phyloP scores from a whole-genome alignment of 2,888 invertebrate species.

The Leptopterna dolabrata region DNA sequence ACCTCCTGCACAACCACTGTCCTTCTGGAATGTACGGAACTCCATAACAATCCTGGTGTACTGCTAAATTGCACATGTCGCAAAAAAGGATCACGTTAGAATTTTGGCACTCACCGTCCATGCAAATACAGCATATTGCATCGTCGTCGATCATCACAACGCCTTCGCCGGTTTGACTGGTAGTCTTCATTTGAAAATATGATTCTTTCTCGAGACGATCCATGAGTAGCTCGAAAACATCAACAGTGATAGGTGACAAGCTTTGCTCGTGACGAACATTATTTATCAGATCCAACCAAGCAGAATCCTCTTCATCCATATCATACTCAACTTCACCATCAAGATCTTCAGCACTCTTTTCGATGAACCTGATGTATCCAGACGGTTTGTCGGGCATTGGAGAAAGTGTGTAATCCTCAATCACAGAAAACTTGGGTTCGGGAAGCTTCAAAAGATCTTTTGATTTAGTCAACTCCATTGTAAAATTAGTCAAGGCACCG shows the following conservation, averaged over 20 bases:
- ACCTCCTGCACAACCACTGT: slow-evolving; percentile 96
- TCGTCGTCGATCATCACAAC: slow-evolving; percentile 93
- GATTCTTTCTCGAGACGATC: slow-evolving; percentile 98
- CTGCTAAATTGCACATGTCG: slow-evolving; percentile 99
- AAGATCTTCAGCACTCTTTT: slow-evolving; percentile 92
- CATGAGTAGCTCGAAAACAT: slow-evolving; percentile 95
- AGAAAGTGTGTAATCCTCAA: slow-evolving; percentile 82
- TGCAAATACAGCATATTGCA: slow-evolving; percentile 98
- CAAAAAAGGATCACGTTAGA: slow-evolving; percentile 98
- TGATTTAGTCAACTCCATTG: slow-evolving; percentile 42
- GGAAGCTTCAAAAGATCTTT: slow-evolving; percentile 73
- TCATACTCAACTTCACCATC: slow-evolving; percentile 96
- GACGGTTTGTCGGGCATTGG: slow-evolving; percentile 84
- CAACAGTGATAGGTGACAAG: slow-evolving; percentile 82
- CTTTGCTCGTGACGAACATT: slow-evolving; percentile 80
- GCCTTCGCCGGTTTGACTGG: slow-evolving; percentile 68
- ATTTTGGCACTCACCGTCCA: slow-evolving; percentile 98
- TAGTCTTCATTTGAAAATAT: slow-evolving; percentile 80
- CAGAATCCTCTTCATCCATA: slow-evolving; percentile 97
- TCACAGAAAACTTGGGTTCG: slow-evolving; percentile 76
- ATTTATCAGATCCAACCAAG: slow-evolving; percentile 92
- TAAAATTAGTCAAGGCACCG: slow-evolving; percentile 31
- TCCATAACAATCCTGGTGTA: slow-evolving; percentile 99
- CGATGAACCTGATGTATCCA: slow-evolving; percentile 93
- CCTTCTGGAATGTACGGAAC: slow-evolving; percentile 97